Evolutionary conservation across 2,888 invertebrate genomes (phyloP), one percentile per base, ranked within the genome.

Genomic region (Xestoiulus laeticollis): DNA sequence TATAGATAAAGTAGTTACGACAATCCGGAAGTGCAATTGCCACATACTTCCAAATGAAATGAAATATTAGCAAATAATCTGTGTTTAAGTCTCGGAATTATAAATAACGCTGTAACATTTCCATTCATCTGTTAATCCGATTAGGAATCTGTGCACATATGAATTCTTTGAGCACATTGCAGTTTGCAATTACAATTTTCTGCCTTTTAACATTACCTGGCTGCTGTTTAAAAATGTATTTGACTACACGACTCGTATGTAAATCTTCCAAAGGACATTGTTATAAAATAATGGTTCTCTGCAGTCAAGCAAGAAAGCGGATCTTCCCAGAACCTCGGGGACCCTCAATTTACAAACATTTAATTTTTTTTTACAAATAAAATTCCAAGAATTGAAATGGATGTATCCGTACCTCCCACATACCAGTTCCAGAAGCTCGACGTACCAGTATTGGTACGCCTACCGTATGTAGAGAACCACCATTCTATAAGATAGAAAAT

Each of bases 381-480:
- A 78, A 78, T 2, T 78, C 78, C 30, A 78, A 78, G 30, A 14
- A 78, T 78, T 30, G 22, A 78, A 78, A 78, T 78, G 78, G 30
- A 78, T 30, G 78, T 26, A 78, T 78, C 26, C 78, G 78, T 78
- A 78, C 78, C 78, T 78, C 78, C 78, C 78, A 78, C 78, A 78
- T 78, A 78, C 78, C 78, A 78, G 78, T 78, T 78, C 78, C 78
- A 78, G 78, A 78, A 78, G 78, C 78, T 78, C 78, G 78, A 78
- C 78, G 78, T 78, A 78, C 78, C 78, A 78, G 78, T 78, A 78
- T 78, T 30, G 78, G 78, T 78, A 78, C 78, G 78, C 30, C 30
- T 78, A 30, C 30, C 30, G 78, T 22, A 22, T 26, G 78, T 78
- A 78, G 78, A 78, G 78, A 78, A 78, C 78, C 78, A 78, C 78